These are phyloP conservation scores for Leptarthrus brevirostris DNA, from an alignment of 2,888 invertebrate genomes.

Conservation along the genomic window DNA sequence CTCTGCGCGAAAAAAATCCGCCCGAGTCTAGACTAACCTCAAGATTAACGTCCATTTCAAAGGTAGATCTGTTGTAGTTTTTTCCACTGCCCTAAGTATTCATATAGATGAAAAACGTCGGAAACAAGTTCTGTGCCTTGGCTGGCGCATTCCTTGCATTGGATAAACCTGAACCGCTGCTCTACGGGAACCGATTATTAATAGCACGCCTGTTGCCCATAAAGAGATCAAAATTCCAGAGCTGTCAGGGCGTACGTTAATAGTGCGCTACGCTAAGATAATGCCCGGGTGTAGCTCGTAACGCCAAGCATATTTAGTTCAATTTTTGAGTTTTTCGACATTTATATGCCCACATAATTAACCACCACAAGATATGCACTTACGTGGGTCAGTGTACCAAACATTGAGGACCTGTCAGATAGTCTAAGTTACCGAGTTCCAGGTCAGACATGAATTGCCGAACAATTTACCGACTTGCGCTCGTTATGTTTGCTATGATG, in stretches of 20 bases:
- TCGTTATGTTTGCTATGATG: too few relatives aligned
- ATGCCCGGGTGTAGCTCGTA: slow-evolving; percentile 26
- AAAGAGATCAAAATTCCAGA: slow-evolving; percentile 49
- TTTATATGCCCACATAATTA: slow-evolving; percentile 39
- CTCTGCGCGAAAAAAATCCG: neutral
- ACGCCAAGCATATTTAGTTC: neutral
- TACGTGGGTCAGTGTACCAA: slow-evolving; percentile 26
- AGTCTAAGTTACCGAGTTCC: too few relatives aligned
- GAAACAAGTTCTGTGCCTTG: slow-evolving; percentile 14
- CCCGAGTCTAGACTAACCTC: neutral
- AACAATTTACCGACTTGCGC: too few relatives aligned
- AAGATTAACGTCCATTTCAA: slow-evolving; percentile 20
- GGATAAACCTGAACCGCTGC: slow-evolving; percentile 37
- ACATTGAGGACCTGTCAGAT: too few relatives aligned
- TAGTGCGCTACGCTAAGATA: slow-evolving; percentile 26
- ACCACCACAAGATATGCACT: slow-evolving; percentile 28
- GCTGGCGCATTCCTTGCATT: too few relatives aligned
- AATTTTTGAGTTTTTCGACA: slow-evolving; percentile 32
- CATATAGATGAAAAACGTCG: neutral
- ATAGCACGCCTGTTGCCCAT: slow-evolving; percentile 44
- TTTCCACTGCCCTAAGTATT: slow-evolving; percentile 22
- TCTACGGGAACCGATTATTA: slow-evolving; percentile 47
- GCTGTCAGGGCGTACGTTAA: slow-evolving; percentile 35
- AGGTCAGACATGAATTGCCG: too few relatives aligned
- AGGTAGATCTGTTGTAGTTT: slow-evolving; percentile 2